These are phyloP conservation scores for Alloscopus bannaensis DNA, from an alignment of 2,888 invertebrate genomes.

Conservation along the genomic window DNA sequence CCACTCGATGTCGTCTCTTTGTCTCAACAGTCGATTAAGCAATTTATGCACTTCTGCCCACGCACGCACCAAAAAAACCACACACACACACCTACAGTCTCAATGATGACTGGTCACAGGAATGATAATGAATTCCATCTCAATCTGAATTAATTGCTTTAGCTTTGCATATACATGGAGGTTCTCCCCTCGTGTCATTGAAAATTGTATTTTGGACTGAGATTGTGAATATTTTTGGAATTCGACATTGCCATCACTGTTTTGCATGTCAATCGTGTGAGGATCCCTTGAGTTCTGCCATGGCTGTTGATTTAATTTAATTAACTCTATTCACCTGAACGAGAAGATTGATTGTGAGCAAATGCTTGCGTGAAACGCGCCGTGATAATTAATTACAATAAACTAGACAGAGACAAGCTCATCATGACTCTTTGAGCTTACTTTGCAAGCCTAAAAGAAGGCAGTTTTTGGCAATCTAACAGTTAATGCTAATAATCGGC, in stretches of 20 bases:
- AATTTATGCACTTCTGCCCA: conserved; percentile 22
- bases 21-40: conserved; percentile 15
- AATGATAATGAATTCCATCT: neutral
- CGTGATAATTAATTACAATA: too few relatives aligned
- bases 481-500: too few relatives aligned
- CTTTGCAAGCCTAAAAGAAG: too few relatives aligned
- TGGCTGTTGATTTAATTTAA: too few relatives aligned
- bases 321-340: too few relatives aligned
- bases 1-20: conserved; percentile 16
- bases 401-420: too few relatives aligned
- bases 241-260: neutral
- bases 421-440: too few relatives aligned
- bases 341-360: too few relatives aligned
- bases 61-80: conserved; percentile 4
- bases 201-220: neutral
- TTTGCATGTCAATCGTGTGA: neutral
- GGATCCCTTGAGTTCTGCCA: neutral
- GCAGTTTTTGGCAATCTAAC: too few relatives aligned
- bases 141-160: neutral
- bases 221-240: neutral
- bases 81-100: neutral
- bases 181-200: neutral
- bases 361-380: too few relatives aligned
- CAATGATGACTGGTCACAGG: neutral
- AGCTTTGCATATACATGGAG: neutral